Base-by-base conservation (phyloP, 1,140 invertebrate species). In the Brachionus asplanchnoidis region DNA sequence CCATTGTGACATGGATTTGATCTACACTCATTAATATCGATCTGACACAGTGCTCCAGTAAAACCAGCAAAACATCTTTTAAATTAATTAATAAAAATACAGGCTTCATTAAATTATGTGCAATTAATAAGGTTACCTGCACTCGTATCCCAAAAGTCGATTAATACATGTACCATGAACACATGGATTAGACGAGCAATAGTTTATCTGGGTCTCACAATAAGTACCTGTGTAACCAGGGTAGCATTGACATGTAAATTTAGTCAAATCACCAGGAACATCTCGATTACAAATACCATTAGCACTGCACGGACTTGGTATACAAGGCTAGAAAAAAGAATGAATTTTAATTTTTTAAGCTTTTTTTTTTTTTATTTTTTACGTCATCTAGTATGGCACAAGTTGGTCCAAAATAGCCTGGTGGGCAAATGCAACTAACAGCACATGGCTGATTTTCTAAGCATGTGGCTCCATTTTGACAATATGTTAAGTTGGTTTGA, bases 1-100 rank as follows among this genome's bases (percentile, higher is more conserved):
- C 95, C 95, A 89, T 98, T 97, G 87, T 95, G 94, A 89, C 96
- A 98, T 0, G 95, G 96, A n/a, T 12, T 28, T 53, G 73, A 79
- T 70, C 26, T n/a, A 53, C 84, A 85, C 26, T 78, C 73, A 36
- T 85, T 70, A 12, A 85, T 79, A 53, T 84, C 84, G 1, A 84
- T 84, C 56, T 86, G 75, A 73, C 86, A 86, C 42, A 75, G 56
- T 17, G 40, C 65, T 12, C 86, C 86, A 28, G 66, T 85, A 32
- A 83, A 85, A 44, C 86, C 86, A 32, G 65, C 40, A 44, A 50
- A 53, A 75, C 86, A 86, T 7, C 79, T 82, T 82, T 42, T 12
- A 23, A 42, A 82, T 65, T 32, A 26, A 28, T 65, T 40, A 68
- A 82, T 32, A 80, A 20, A n/a, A 12, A 11, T 42, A 9, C 1